Conservation (phyloP, 2,113 vertebrate genomes). For the Neogobius melanostomus region DNA sequence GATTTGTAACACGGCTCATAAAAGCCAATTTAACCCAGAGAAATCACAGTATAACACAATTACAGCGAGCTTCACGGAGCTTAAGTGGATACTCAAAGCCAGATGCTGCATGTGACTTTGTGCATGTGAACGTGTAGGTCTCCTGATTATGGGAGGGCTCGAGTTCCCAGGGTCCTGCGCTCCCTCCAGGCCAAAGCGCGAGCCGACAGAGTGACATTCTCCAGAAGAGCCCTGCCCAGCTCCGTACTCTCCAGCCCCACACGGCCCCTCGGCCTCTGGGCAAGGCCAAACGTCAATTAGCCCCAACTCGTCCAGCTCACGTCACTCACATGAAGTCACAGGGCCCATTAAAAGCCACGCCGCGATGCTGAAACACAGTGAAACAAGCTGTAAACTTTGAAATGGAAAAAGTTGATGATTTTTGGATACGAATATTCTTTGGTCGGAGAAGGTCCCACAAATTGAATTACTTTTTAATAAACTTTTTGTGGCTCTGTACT, state of each 20-base stretch:
- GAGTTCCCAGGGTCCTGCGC: conserved; percentile 72
- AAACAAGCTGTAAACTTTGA: conserved; percentile 29
- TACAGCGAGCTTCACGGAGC: background rate
- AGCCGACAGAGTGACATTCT: conserved; percentile 68
- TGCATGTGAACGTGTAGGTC: background rate
- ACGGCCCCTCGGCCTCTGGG: conserved; percentile 64
- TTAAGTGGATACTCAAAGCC: too few species aligned
- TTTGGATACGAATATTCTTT: background rate
- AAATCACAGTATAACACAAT: background rate
- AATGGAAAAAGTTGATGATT: conserved; percentile 4
- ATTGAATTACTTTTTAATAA: too few species aligned
- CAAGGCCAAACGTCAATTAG: conserved; percentile 55
- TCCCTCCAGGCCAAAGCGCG: conserved; percentile 34
- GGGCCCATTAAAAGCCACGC: conserved; percentile 32
- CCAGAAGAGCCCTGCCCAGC: conserved; percentile 67
- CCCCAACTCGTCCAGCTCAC: conserved; percentile 42
- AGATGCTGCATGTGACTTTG: background rate
- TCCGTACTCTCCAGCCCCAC: conserved; percentile 61
- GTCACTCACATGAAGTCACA: conserved; percentile 49
- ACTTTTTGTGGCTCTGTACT: too few species aligned
- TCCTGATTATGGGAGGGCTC: conserved; percentile 38
- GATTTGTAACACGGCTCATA: too few species aligned
- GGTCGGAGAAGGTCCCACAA: too few species aligned
- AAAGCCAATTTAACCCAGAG: too few species aligned
- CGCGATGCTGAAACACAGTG: conserved; percentile 9